These are phyloP conservation scores for Anguilla marmorata DNA, from an alignment of 2,797 vertebrate species.

Conservation along the genomic window DNA sequence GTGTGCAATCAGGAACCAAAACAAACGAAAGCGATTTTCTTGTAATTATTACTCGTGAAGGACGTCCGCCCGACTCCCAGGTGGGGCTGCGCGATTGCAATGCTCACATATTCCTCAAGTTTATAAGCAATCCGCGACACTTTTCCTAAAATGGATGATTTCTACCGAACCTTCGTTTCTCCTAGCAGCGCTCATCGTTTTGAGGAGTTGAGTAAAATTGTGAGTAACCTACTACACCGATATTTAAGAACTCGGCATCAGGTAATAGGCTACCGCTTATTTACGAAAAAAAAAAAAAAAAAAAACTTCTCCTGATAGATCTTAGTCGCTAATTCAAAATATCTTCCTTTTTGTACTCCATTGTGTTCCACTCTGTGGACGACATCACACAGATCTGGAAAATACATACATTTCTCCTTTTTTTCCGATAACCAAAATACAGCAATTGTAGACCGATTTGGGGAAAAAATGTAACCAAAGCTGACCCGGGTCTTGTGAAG, in stretches of 20 bases:
- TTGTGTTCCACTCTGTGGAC: background rate
- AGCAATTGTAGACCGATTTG: slow-evolving; percentile 36
- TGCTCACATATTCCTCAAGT: slow-evolving; percentile 61
- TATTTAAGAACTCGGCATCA: background rate
- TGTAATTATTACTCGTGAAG: slow-evolving; percentile 54
- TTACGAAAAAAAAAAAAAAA: slow-evolving; percentile 24
- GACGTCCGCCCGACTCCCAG: slow-evolving; percentile 53
- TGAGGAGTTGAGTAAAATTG: slow-evolving; percentile 30
- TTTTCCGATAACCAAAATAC: slow-evolving; percentile 32
- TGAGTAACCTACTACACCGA: background rate
- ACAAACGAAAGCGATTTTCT: slow-evolving; percentile 51
- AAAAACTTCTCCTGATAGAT: slow-evolving; percentile 35
- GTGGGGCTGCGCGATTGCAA: slow-evolving; percentile 47
- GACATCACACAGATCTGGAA: background rate
- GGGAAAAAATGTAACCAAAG: slow-evolving; percentile 45
- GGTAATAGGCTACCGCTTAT: slow-evolving; percentile 31
- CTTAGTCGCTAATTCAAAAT: slow-evolving; percentile 35
- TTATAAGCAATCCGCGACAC: slow-evolving; percentile 51
- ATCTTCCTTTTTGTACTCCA: slow-evolving; percentile 43
- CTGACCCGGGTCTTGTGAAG: slow-evolving; percentile 53
- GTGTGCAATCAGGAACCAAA: slow-evolving; percentile 53
- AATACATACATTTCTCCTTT: slow-evolving; percentile 1
- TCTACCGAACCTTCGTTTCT: slow-evolving; percentile 35
- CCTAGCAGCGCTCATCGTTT: slow-evolving; percentile 42
- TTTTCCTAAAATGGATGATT: slow-evolving; percentile 40